phyloP scores from a whole-genome alignment of 1,140 invertebrate genomes.

The Condylostylus longicornis region DNA sequence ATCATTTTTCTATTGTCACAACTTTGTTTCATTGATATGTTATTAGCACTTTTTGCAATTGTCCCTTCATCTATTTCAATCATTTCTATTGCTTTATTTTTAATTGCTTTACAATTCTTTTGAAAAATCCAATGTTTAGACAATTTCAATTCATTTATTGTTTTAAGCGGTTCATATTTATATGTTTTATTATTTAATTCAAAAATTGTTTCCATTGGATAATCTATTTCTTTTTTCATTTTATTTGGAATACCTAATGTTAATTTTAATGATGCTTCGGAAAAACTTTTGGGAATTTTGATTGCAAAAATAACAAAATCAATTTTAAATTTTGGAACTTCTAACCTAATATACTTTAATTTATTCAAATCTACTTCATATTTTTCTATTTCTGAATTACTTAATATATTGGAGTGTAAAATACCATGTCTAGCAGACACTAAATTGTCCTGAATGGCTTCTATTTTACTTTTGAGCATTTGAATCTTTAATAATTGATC shows the following conservation, averaged over 20 bases:
- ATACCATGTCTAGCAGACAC: constrained; percentile 1
- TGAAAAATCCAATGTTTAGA: constrained; percentile 4
- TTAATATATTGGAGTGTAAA: constrained; percentile 5
- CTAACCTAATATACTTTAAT: constrained; percentile 6
- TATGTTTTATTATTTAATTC: too few species aligned
- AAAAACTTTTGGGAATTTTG: constrained; percentile 1
- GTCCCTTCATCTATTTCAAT: constrained; percentile 1
- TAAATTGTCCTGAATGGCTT: constrained; percentile 3
- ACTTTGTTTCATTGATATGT: background rate
- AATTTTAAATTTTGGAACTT: constrained; percentile 3
- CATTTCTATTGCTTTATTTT: constrained; percentile 5
- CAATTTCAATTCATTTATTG: constrained; percentile 5
- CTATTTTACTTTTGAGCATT: background rate
- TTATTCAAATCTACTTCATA: constrained; percentile 5
- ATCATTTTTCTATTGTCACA: too few species aligned
- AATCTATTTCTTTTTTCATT: constrained; percentile 2
- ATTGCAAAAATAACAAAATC: constrained; percentile 4
- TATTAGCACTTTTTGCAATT: background rate
- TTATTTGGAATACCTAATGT: constrained; percentile 1
- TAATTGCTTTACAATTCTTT: constrained; percentile 4
- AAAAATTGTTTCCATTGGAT: constrained; percentile 5
- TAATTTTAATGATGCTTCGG: background rate
- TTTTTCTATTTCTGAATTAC: constrained; percentile 2
- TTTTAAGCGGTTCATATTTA: constrained; percentile 5
- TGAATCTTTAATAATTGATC: constrained; percentile 1